Percentiles rank a stretch among this genome's conserved stretches.
Evolutionary conservation across 2,797 vertebrate genomes (phyloP).

Genomic region (Microchirus variegatus): DNA sequence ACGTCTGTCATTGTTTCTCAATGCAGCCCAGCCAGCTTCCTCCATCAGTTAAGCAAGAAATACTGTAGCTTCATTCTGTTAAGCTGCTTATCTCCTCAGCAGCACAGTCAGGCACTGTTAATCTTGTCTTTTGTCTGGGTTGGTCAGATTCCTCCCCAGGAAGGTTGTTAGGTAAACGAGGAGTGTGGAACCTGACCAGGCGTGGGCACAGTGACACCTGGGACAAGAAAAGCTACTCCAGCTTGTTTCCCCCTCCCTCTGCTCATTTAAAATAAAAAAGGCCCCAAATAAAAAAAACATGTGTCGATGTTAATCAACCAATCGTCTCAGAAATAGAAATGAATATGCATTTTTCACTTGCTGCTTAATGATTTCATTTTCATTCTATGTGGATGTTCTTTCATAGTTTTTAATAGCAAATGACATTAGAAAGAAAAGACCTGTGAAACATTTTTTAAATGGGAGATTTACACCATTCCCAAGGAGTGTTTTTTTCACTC

Average conservation of each 20-base stretch:
- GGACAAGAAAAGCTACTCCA: slow-evolving; percentile 31
- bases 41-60: slow-evolving; percentile 67
- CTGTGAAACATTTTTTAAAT: too few species aligned
- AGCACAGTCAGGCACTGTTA: slow-evolving; percentile 73
- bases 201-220: slow-evolving; percentile 41
- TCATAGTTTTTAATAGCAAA: too few species aligned
- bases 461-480: too few species aligned
- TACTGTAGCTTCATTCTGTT: slow-evolving; percentile 74
- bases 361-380: too few species aligned
- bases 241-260: slow-evolving; percentile 37
- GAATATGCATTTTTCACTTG: too few species aligned
- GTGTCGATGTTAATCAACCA: background rate
- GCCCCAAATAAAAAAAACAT: slow-evolving; percentile 1
- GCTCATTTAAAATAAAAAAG: slow-evolving; percentile 39
- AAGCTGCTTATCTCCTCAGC: slow-evolving; percentile 77
- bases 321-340: too few species aligned
- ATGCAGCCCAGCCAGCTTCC: slow-evolving; percentile 28
- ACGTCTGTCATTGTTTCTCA: slow-evolving; percentile 49
- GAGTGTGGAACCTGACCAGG: slow-evolving; percentile 65
- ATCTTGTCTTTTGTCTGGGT: slow-evolving; percentile 76
- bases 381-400: too few species aligned
- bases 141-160: slow-evolving; percentile 66
- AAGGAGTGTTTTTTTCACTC: too few species aligned
- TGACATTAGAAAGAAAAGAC: too few species aligned
- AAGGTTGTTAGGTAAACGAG: slow-evolving; percentile 72